Conservation (phyloP, 35 echinoderm and acorn worm genomes). For the Stichopus chloronotus region DNA sequence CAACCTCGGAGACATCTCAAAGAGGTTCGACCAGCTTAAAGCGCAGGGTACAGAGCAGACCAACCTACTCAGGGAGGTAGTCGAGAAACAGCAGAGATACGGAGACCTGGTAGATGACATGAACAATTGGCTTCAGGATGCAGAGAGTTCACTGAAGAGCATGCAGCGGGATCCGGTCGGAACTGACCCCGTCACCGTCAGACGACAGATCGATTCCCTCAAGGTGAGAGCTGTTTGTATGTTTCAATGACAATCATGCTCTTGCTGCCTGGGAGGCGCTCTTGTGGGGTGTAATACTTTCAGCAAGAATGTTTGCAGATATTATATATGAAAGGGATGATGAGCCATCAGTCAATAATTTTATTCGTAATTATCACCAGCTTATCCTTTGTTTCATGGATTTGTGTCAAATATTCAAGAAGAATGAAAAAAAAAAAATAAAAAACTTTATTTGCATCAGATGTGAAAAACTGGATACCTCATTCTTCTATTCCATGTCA, state of each 20-base stretch:
- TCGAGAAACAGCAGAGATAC: constrained; percentile 85
- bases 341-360: too few relatives aligned
- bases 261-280: too few relatives aligned
- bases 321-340: too few relatives aligned
- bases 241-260: background rate
- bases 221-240: constrained; percentile 62
- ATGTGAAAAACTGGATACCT: too few relatives aligned
- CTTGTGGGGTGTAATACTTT: too few relatives aligned
- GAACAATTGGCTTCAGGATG: constrained; percentile 80
- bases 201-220: constrained; percentile 89
- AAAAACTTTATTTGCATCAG: too few relatives aligned
- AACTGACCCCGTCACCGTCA: constrained; percentile 81
- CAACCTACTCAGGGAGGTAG: constrained; percentile 65
- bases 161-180: constrained; percentile 86
- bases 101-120: constrained; percentile 70
- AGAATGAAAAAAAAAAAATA: too few relatives aligned
- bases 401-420: too few relatives aligned
- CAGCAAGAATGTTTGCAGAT: too few relatives aligned
- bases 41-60: constrained; percentile 70
- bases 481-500: background rate
- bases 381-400: too few relatives aligned
- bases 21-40: constrained; percentile 87
- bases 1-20: constrained; percentile 72
- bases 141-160: constrained; percentile 70
- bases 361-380: too few relatives aligned